A percentile compares a stretch with the other conserved stretches of the same genome.
Conservation (phyloP, 2,113 vertebrate genomes). For the Colinus virginianus region DNA sequence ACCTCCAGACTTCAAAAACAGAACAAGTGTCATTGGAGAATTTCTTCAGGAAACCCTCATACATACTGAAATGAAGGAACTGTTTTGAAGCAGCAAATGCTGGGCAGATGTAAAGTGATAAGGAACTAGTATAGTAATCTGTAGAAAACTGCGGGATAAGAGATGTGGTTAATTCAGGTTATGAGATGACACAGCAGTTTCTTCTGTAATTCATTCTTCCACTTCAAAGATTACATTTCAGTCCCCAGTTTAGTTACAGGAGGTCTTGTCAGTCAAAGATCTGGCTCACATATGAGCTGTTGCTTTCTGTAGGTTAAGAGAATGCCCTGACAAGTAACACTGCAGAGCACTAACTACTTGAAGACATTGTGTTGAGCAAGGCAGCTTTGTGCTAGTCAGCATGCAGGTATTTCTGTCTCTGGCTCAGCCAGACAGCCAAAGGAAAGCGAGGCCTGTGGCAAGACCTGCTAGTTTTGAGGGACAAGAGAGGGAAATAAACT, state of each 20-base stretch:
- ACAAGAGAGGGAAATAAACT: neutral
- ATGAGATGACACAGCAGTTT: neutral
- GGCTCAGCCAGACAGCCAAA: neutral
- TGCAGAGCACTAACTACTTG: neutral
- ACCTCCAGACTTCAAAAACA: neutral
- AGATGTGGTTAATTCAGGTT: neutral
- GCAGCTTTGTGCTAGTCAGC: neutral
- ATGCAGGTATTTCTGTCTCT: neutral
- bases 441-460: rapidly evolving
- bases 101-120: rapidly evolving
- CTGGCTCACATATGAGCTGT: neutral
- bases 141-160: neutral
- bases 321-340: neutral
- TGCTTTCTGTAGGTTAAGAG: neutral
- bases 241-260: neutral
- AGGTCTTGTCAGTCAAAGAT: neutral
- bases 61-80: neutral
- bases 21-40: neutral
- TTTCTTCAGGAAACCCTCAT: neutral
- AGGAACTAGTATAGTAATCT: neutral
- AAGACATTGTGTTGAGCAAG: neutral
- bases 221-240: neutral
- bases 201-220: neutral
- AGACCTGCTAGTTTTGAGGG: neutral
- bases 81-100: neutral